A percentile compares a stretch with the other conserved stretches of the same genome.
Conservation (phyloP, 2,888 invertebrate genomes). For the Chrysodeixis includens region DNA sequence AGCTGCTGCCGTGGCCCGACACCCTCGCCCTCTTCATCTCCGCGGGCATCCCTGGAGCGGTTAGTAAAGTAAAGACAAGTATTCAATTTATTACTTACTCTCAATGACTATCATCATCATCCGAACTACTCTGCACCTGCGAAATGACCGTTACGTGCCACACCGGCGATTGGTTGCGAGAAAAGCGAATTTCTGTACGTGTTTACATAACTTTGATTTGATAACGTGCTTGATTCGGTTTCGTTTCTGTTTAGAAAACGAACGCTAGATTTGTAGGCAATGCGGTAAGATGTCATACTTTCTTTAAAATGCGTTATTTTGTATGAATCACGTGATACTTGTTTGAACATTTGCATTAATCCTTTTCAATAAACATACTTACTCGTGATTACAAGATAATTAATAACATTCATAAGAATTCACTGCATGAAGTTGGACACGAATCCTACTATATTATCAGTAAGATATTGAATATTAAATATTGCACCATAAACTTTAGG, state of each 20-base stretch:
- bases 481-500: slow-evolving; percentile 6
- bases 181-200: slow-evolving; percentile 54
- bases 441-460: neutral
- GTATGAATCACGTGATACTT: neutral
- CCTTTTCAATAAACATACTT: neutral
- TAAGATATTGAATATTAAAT: neutral
- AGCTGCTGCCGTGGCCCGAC: slow-evolving; percentile 97
- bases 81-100: slow-evolving; percentile 58
- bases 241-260: slow-evolving; percentile 37
- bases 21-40: slow-evolving; percentile 97
- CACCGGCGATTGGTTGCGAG: slow-evolving; percentile 46
- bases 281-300: slow-evolving; percentile 8
- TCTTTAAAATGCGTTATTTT: neutral
- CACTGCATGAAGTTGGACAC: neutral
- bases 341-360: neutral
- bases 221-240: slow-evolving; percentile 45
- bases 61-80: slow-evolving; percentile 89
- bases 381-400: slow-evolving; percentile 4
- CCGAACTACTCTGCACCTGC: slow-evolving; percentile 29
- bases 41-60: slow-evolving; percentile 96
- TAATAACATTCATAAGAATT: neutral
- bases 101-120: slow-evolving; percentile 25
- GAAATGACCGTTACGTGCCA: slow-evolving; percentile 40
- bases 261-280: slow-evolving; percentile 17
- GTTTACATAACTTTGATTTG: slow-evolving; percentile 51